Base-by-base conservation (phyloP, 2,113 vertebrate species). In the Hippocampus mohnikei region DNA sequence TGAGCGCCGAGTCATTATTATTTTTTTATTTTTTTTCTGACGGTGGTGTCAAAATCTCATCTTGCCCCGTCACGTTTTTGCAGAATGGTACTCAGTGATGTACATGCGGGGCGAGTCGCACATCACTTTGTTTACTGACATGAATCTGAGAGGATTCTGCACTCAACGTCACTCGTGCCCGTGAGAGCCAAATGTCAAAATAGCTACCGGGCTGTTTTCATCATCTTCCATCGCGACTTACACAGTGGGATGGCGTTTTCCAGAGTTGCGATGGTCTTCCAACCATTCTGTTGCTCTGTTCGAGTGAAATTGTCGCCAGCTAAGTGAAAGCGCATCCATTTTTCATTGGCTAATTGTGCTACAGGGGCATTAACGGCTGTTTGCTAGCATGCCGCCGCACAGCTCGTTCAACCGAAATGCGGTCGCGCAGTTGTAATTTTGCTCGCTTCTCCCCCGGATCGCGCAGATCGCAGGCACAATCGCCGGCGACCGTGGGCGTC, bases 101-200 rank as follows among this genome's bases (percentile, higher is more conserved):
- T 27, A 27, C 63, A 46, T 46, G 41, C 46, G 42, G 23, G n/a
- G 13, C 12, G 27, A 46, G n/a, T 27, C 3, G 13, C 63, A 5
- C 63, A 4, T 65, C 23, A 12, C 12, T 65, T 46, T 65, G 18
- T 64, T 64, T 42, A 42, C 61, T n/a, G 13, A n/a, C 61, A 23
- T 44, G 61, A 64, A 23, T 64, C 11, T 15, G 61, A 23, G 61
- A 64, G 23, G 37, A 23, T 21, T n/a, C 44, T 27, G 16, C 11
- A 13, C 61, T 13, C 61, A 8, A n/a, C 40, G 25, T 64, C 5
- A 40, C 40, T 23, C 13, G 21, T 42, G 61, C 60, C 60, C 60
- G 21, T 41, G 62, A 64, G 62, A 64, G 40, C 44, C 20, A 64
- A 64, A 64, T 64, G 62, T 44, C 40, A 64, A 64, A 64, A 64